These are phyloP conservation scores for Austrolebias charrua DNA, from an alignment of 2,797 vertebrate genomes.

Conservation along the genomic window DNA sequence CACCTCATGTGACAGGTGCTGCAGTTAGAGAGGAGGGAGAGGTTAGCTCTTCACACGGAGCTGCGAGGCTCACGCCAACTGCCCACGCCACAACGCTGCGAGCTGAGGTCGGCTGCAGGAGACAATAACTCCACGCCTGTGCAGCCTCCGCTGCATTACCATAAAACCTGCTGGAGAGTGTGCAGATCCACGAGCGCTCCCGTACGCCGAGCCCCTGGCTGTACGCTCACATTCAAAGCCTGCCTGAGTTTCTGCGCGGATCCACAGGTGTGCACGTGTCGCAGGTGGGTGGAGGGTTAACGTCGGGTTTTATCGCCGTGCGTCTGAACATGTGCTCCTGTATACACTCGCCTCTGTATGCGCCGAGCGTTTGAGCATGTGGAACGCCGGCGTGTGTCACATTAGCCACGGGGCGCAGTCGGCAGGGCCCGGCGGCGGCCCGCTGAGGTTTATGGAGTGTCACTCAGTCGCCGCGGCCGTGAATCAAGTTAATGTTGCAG, in stretches of 20 bases:
- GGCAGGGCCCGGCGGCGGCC: slow-evolving; percentile 64
- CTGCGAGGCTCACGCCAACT: slow-evolving; percentile 57
- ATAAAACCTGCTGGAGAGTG: slow-evolving; percentile 44
- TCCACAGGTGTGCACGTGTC: slow-evolving; percentile 25
- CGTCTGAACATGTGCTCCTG: slow-evolving; percentile 9
- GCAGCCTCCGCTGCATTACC: slow-evolving; percentile 53
- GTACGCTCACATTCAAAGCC: slow-evolving; percentile 24
- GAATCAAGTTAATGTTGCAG: slow-evolving; percentile 83
- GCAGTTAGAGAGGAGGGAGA: slow-evolving; percentile 53
- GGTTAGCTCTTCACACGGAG: slow-evolving; percentile 67
- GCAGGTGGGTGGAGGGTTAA: slow-evolving; percentile 40
- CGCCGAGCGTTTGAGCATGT: slow-evolving; percentile 9
- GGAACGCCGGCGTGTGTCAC: slow-evolving; percentile 67
- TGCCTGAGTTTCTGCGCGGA: slow-evolving; percentile 17
- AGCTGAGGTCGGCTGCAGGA: slow-evolving; percentile 57
- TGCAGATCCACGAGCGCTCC: slow-evolving; percentile 18
- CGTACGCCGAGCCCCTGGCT: slow-evolving; percentile 21
- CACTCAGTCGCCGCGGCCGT: slow-evolving; percentile 76
- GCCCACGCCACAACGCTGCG: slow-evolving; percentile 53
- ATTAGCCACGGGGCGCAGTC: slow-evolving; percentile 76
- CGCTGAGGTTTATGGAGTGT: slow-evolving; percentile 82
- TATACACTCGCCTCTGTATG: slow-evolving; percentile 19
- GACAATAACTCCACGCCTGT: slow-evolving; percentile 62
- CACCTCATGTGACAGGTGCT: slow-evolving; percentile 50
- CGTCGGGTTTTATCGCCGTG: slow-evolving; percentile 19